phyloP scores from a whole-genome alignment of 2,113 vertebrate genomes.

The Lycaon pictus region DNA sequence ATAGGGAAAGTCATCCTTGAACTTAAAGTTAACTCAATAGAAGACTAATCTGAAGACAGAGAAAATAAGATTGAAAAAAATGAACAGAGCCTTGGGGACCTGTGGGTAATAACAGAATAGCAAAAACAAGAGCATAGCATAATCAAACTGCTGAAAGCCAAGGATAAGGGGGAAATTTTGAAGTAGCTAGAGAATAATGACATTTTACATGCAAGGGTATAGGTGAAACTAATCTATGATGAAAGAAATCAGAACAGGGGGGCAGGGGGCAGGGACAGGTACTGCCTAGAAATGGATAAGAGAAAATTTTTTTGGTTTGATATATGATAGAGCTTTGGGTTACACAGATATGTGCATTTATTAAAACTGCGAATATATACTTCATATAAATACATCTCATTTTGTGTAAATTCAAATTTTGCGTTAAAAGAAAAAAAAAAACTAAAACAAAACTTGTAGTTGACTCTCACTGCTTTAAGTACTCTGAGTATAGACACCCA shows the following conservation, averaged over 20 bases:
- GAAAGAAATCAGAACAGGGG: background rate
- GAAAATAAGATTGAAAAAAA: conserved; percentile 11
- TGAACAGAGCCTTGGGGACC: background rate
- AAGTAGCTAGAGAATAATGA: background rate
- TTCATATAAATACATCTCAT: background rate
- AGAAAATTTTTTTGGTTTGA: background rate
- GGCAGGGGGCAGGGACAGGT: no score
- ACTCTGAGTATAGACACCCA: background rate
- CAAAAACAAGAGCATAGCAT: background rate
- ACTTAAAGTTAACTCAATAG: conserved; percentile 2
- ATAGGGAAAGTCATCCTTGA: background rate
- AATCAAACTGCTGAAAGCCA: background rate
- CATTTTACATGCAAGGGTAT: background rate
- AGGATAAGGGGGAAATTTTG: conserved; percentile 6
- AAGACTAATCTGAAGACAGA: background rate
- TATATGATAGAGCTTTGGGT: background rate
- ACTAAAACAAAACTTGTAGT: background rate
- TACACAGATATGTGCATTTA: background rate
- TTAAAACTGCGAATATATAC: background rate
- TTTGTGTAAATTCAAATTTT: background rate
- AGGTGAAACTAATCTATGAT: background rate
- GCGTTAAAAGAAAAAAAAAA: conserved; percentile 11
- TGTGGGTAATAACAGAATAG: background rate
- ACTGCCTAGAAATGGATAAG: background rate
- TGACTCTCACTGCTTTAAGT: background rate